Evolutionary conservation across 2,888 invertebrate genomes (phyloP).

Genomic region (Drosophila prostipennis): DNA sequence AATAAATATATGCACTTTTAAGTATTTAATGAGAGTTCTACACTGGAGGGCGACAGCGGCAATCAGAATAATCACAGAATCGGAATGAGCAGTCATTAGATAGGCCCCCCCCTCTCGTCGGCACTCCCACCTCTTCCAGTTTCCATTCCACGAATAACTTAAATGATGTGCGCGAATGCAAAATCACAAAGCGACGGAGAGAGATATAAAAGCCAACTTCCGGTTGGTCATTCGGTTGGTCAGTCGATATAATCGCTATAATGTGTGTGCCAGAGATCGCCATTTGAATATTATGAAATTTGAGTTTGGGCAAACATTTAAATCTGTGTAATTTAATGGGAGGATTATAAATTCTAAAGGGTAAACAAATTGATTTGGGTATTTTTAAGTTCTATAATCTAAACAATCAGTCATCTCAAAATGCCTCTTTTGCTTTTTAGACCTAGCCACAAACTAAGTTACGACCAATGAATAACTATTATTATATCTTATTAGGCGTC

Average conservation of each 20-base stretch:
- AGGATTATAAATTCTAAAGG: background rate
- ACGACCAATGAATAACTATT: too few relatives aligned
- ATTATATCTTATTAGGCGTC: background rate
- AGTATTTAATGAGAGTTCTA: constrained; percentile 56
- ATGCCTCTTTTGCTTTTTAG: too few relatives aligned
- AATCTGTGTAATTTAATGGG: background rate
- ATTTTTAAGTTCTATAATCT: too few relatives aligned
- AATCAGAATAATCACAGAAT: constrained; percentile 59
- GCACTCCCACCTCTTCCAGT: constrained; percentile 41
- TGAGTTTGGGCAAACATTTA: background rate
- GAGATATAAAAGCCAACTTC: constrained; percentile 39
- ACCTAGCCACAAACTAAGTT: too few relatives aligned
- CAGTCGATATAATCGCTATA: constrained; percentile 59
- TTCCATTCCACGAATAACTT: constrained; percentile 55
- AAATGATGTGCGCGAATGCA: constrained; percentile 63
- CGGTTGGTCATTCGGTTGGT: constrained; percentile 45
- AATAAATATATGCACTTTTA: constrained; percentile 52
- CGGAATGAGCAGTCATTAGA: constrained; percentile 75
- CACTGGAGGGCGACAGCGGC: constrained; percentile 47
- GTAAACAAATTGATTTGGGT: too few relatives aligned
- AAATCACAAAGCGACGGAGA: constrained; percentile 45
- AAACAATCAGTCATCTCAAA: too few relatives aligned
- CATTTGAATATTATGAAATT: constrained; percentile 61
- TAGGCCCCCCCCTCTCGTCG: constrained; percentile 2
- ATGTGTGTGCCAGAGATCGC: constrained; percentile 63